These are phyloP conservation scores for Eretmochelys imbricata DNA, from an alignment of 2,113 vertebrate genomes.

Conservation along the genomic window DNA sequence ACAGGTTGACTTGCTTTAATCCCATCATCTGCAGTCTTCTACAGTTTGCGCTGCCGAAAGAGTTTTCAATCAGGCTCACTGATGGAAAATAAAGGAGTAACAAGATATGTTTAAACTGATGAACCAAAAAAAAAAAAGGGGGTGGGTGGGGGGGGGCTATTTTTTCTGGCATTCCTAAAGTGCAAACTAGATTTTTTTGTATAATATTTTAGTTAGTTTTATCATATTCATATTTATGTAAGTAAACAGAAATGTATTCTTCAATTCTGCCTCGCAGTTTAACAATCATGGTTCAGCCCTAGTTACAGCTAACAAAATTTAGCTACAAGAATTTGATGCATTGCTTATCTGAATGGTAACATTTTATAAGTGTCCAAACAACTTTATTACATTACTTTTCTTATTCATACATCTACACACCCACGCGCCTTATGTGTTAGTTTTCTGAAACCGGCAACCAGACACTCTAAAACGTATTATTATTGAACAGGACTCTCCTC, in stretches of 20 bases:
- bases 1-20: background rate
- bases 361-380: background rate
- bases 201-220: background rate
- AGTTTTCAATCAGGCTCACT: background rate
- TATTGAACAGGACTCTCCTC: conserved; percentile 24
- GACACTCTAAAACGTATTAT: background rate
- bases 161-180: background rate
- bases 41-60: background rate
- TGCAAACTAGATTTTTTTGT: background rate
- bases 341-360: background rate
- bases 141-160: background rate
- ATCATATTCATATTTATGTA: background rate
- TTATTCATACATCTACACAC: background rate
- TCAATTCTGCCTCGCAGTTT: background rate
- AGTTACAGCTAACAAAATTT: background rate
- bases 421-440: background rate
- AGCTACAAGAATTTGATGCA: background rate
- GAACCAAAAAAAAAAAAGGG: background rate
- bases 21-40: background rate
- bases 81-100: background rate
- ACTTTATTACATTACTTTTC: background rate
- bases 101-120: background rate
- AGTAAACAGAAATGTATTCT: background rate
- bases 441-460: background rate
- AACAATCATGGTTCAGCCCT: background rate